Percentiles rank a stretch among this genome's conserved stretches.
These are phyloP conservation scores for Zoanthus sociatus DNA, from an alignment of 92 coral and sea anemone species.

Conservation along the genomic window DNA sequence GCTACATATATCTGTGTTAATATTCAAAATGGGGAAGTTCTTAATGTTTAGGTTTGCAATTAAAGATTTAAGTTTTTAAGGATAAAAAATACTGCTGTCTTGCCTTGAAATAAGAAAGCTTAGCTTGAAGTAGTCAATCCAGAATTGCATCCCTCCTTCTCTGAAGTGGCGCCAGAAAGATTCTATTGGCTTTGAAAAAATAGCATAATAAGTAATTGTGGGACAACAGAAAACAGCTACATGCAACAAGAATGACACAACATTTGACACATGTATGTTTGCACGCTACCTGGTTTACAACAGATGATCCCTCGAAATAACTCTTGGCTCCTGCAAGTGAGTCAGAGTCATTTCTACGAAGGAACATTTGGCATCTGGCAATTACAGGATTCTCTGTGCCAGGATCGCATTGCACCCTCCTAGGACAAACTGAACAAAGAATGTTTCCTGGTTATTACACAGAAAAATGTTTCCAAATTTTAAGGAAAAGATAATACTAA, in stretches of 20 bases:
- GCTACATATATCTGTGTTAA: background rate
- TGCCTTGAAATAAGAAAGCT: constrained; percentile 11
- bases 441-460: constrained; percentile 7
- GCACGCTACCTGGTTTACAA: constrained; percentile 62
- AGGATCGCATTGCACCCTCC: constrained; percentile 65
- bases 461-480: constrained; percentile 2
- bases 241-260: constrained; percentile 6
- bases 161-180: constrained; percentile 20
- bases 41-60: constrained; percentile 2
- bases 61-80: background rate
- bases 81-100: background rate
- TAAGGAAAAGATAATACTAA: constrained; percentile 2
- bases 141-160: constrained; percentile 19
- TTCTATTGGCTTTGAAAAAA: constrained; percentile 20
- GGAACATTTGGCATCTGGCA: constrained; percentile 69
- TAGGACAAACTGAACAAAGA: constrained; percentile 58
- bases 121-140: constrained; percentile 24
- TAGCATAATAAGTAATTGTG: background rate
- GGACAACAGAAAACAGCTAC: background rate
- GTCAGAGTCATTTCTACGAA: constrained; percentile 58
- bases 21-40: constrained; percentile 4
- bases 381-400: constrained; percentile 71
- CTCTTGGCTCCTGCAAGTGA: constrained; percentile 56
- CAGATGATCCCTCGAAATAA: constrained; percentile 61
- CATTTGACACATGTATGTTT: constrained; percentile 6